Evolutionary conservation across 1,140 invertebrate species (phyloP), one percentile per base, ranked within the genome.

Genomic region (Triops longicaudatus): DNA sequence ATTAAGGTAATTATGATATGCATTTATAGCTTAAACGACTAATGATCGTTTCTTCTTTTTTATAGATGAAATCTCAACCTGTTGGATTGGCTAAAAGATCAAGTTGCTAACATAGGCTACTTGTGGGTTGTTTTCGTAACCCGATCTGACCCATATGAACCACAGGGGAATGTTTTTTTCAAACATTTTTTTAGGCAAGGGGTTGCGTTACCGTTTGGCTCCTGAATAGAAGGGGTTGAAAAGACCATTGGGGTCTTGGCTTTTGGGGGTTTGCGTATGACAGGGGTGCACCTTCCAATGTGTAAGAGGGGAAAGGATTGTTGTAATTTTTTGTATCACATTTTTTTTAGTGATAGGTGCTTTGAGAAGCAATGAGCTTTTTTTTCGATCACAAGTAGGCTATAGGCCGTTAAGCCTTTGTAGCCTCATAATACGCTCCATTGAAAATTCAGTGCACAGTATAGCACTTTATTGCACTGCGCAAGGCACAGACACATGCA

Each of bases 351-450:
- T 63, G 50, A 63, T 63, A 63, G 50, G 50, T 63, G 14, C 50
- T 63, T 63, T 63, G 50, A 63, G 50, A 63, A 63, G 50, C 50
- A 63, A 63, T 63, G 50, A 63, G 14, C 50, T 63, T 63, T 63
- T 63, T 37, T 63, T 63, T 63, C 50, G 22, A 63, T 63, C 50
- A 17, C 50, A 63, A 63, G 50, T 63, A 63, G 50, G 50, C 50
- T 63, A 63, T 63, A 63, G 50, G 50, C 50, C 50, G 50, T 63
- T 63, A 63, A 63, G 50, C 50, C 50, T 63, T 63, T 63, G 50
- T 63, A 6, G 50, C 50, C 50, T 63, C 50, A 63, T 63, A 63
- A 63, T 63, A 63, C 50, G 50, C 10, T 63, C 50, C 50, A 63
- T 63, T 63, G 50, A 63, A 63, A 63, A 63, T 22, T 63, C 50